These are phyloP conservation scores for Moxostoma hubbsi DNA, from an alignment of 2,797 vertebrate species.

Conservation along the genomic window DNA sequence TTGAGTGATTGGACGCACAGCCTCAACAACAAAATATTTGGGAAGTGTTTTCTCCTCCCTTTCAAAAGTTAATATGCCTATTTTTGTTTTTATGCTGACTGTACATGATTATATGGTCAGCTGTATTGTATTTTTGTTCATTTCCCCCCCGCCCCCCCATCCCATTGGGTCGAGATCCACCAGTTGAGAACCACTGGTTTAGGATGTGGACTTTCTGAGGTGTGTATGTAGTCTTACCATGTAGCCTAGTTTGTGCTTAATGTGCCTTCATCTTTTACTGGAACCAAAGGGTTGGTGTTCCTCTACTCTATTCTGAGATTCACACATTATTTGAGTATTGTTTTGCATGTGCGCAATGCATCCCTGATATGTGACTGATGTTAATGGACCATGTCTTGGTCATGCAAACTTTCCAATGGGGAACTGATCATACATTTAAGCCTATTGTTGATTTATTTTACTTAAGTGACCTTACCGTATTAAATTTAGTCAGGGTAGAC, in stretches of 20 bases:
- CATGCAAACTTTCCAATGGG: conserved; percentile 9
- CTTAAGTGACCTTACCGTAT: conserved; percentile 79
- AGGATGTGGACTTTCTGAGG: not conserved
- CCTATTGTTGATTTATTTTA: conserved; percentile 38
- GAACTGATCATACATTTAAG: not conserved
- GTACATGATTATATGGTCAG: not conserved
- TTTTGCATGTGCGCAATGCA: conserved; percentile 72
- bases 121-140: too few species aligned
- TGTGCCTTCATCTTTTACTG: conserved; percentile 56
- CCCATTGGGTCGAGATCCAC: not conserved
- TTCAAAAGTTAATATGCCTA: too few species aligned
- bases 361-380: conserved; percentile 28
- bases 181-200: conserved; percentile 7
- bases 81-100: not conserved
- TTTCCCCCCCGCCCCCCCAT: too few species aligned
- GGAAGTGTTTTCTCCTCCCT: not conserved
- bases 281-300: conserved; percentile 69
- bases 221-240: conserved; percentile 2
- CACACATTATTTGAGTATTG: conserved; percentile 59
- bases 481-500: conserved; percentile 57
- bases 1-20: not conserved
- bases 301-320: conserved; percentile 49
- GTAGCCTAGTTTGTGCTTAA: conserved; percentile 6
- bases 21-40: not conserved
- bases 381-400: conserved; percentile 1